These are phyloP conservation scores for Leptosomus discolor DNA, from an alignment of 2,113 vertebrate species.

Conservation along the genomic window DNA sequence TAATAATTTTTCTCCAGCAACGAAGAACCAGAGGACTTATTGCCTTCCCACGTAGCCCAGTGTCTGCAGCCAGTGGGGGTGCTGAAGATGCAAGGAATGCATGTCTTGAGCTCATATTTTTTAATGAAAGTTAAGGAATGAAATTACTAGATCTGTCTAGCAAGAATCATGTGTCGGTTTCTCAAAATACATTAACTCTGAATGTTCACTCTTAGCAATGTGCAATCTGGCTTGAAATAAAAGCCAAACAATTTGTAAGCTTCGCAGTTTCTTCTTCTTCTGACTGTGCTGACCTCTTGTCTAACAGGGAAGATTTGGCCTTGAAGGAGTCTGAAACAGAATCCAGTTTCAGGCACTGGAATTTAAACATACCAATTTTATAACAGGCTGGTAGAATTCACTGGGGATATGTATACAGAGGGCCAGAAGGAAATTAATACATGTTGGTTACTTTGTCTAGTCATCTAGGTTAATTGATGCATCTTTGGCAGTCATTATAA, in stretches of 20 bases:
- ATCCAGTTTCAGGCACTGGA: not conserved
- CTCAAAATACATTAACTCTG: conserved; percentile 29
- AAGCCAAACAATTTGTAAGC: not conserved
- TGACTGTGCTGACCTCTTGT: not conserved
- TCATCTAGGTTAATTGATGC: conserved; percentile 22
- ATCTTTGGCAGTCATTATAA: not conserved
- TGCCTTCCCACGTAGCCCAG: not conserved
- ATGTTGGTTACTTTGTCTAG: not conserved
- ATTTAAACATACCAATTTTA: not conserved
- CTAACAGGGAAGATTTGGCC: not conserved
- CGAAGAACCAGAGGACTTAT: not conserved
- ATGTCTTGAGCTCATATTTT: not conserved
- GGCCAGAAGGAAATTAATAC: not conserved
- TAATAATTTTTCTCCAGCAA: conserved; percentile 18
- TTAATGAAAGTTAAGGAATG: not conserved
- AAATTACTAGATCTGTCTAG: not conserved
- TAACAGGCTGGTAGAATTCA: not conserved
- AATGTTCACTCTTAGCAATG: not conserved
- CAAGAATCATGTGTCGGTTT: not conserved
- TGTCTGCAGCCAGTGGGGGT: not conserved
- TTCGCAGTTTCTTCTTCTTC: not conserved
- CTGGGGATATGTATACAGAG: not conserved
- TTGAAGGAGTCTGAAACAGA: not conserved
- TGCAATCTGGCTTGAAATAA: not conserved
- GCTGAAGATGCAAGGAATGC: not conserved